Evolutionary conservation across 2,797 vertebrate genomes (phyloP).

Genomic region (Enteromius fasciolatus): DNA sequence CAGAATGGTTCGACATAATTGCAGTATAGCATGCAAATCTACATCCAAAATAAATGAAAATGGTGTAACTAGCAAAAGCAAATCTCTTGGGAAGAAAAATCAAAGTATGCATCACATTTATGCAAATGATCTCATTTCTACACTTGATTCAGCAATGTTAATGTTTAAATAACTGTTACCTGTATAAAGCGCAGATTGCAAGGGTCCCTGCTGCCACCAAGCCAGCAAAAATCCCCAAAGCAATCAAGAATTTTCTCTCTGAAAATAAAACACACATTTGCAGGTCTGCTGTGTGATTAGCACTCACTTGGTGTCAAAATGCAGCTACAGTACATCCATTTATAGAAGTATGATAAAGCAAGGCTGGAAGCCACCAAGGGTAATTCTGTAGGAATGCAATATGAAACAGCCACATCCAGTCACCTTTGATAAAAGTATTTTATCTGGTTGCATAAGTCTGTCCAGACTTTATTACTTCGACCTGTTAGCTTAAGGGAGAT

Average conservation of each 20-base stretch:
- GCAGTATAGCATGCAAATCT: neutral
- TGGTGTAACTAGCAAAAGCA: neutral
- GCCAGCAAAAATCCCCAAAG: conserved; percentile 55
- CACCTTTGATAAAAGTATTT: conserved; percentile 46
- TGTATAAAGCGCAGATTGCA: conserved; percentile 55
- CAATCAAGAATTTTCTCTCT: conserved; percentile 58
- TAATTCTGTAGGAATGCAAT: conserved; percentile 35
- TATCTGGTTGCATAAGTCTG: conserved; percentile 26
- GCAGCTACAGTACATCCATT: neutral
- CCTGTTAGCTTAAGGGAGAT: conserved; percentile 39
- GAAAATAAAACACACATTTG: conserved; percentile 40
- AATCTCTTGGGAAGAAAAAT: neutral
- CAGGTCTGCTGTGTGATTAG: conserved; percentile 4
- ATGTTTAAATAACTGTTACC: conserved; percentile 43
- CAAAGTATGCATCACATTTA: neutral
- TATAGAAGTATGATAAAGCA: conserved; percentile 24
- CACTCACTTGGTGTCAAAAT: neutral
- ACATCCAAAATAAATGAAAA: neutral
- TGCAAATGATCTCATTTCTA: neutral
- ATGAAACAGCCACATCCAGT: conserved; percentile 24
- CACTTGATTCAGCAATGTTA: neutral
- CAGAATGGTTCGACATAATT: neutral
- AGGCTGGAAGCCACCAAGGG: conserved; percentile 19
- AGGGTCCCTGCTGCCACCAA: conserved; percentile 50
- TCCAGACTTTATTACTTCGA: conserved; percentile 50